Evolutionary conservation across 1,140 invertebrate species (phyloP).

Genomic region (Chymomyza costata): DNA sequence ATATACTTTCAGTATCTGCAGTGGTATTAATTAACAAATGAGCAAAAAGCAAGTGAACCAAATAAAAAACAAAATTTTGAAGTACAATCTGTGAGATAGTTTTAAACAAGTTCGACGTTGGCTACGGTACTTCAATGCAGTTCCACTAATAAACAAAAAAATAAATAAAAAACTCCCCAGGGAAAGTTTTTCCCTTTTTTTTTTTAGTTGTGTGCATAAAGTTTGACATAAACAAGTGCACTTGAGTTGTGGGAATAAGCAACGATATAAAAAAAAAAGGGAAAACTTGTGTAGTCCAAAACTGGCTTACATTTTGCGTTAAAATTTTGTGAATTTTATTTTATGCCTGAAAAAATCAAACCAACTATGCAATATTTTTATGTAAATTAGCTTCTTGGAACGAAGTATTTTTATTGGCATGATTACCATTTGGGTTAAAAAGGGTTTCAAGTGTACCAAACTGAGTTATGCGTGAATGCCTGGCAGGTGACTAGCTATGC

Average conservation of each 20-base stretch:
- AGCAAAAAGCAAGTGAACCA: constrained; percentile 15
- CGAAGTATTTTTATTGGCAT: constrained; percentile 10
- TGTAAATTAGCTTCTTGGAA: constrained; percentile 36
- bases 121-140: constrained; percentile 22
- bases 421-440: background rate
- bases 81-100: constrained; percentile 30
- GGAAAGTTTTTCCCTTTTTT: constrained; percentile 36
- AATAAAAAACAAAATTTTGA: too few relatives aligned
- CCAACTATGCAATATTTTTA: constrained; percentile 10
- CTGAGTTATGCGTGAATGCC: background rate
- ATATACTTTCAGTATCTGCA: constrained; percentile 7
- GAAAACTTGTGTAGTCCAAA: constrained; percentile 6
- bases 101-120: constrained; percentile 27
- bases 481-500: constrained; percentile 9
- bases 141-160: constrained; percentile 18
- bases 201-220: too few relatives aligned
- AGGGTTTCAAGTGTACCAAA: background rate
- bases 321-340: constrained; percentile 14
- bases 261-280: constrained; percentile 1
- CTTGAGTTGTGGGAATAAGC: constrained; percentile 21
- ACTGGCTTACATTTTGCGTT: constrained; percentile 22
- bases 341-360: constrained; percentile 24
- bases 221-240: constrained; percentile 42
- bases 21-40: constrained; percentile 53
- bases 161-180: constrained; percentile 26